Base-by-base conservation (phyloP, 2,797 vertebrate genomes). In the Oryzias sinensis region DNA sequence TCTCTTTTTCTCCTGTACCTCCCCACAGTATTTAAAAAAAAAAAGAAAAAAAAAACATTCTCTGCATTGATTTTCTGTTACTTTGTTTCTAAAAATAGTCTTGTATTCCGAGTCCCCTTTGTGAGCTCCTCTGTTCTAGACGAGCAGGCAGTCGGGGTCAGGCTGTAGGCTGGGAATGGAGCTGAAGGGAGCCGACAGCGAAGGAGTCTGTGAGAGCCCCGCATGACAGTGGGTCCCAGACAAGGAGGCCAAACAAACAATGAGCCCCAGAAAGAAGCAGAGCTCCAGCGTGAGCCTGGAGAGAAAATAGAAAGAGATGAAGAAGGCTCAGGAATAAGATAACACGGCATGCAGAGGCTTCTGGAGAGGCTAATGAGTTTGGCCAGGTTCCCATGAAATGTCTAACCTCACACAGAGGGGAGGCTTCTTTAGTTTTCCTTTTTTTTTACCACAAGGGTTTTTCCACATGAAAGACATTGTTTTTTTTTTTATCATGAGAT, bases 61-160 rank as follows among this genome's bases (percentile, higher is more conserved):
- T 33, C 51, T 54, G 50, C 58, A 84, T 82, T 80, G 83, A 89
- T 88, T 88, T 87, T 59, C 77, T 80, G 65, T 83, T 82, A 70
- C 74, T 76, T 78, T 82, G 81, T 48, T 75, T 86, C 79, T 62
- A 76, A 76, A 57, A 87, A 87, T 88, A 87, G 81, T 68, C 48
- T 65, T 43, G 56, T 56, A 56, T 40, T 47, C 59, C 1, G 14
- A 46, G 58, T 79, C 81, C 70, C 72, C 44, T 48, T 77, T 70
- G 82, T 64, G 67, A 53, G 53, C 65, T 53, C 72, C 72, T 70
- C 62, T 68, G 70, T 71, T 60, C 56, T 37, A 72, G 81, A 72
- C 80, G 56, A 80, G 76, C 68, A 74, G 58, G 51, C 72, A 49
- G 73, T 52, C 5, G 62, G 53, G 65, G 69, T 62, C 65, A 65